Percentiles rank a stretch among this genome's conserved stretches.
Conservation (phyloP, 1,140 invertebrate genomes). For the Theocolax elegans region DNA sequence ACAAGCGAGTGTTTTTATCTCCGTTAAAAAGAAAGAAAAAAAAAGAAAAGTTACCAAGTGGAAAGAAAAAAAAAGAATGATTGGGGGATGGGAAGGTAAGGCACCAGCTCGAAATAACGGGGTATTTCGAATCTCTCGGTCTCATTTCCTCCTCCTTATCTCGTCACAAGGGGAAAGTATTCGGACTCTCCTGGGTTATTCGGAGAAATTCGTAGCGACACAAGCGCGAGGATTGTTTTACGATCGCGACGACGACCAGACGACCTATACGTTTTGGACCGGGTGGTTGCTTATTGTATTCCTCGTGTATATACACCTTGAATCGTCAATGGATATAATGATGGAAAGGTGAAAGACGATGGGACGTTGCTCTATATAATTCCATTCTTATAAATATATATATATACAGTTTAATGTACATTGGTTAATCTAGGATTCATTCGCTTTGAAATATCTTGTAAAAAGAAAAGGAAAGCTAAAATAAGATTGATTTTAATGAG, state of each 20-base stretch:
- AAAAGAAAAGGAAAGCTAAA: too few species aligned
- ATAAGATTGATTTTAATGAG: too few species aligned
- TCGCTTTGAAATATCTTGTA: too few species aligned
- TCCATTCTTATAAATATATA: too few species aligned
- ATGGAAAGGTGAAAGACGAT: too few species aligned
- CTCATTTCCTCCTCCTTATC: constrained; percentile 34
- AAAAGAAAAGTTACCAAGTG: background rate
- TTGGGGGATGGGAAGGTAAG: constrained; percentile 2
- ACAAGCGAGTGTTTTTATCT: constrained; percentile 32
- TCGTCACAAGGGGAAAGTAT: constrained; percentile 45
- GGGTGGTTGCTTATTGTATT: constrained; percentile 19
- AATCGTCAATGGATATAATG: too few species aligned
- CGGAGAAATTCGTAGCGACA: constrained; percentile 46
- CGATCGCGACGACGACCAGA: constrained; percentile 51
- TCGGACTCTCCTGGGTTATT: constrained; percentile 44
- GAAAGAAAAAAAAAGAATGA: background rate
- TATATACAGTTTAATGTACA: too few species aligned
- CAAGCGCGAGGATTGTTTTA: constrained; percentile 51
- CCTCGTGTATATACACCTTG: too few species aligned
- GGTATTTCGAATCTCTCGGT: constrained; percentile 27
- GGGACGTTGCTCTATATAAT: too few species aligned
- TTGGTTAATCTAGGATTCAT: too few species aligned
- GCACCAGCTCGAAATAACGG: too few species aligned
- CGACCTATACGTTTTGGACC: background rate
- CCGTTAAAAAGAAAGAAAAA: constrained; percentile 5